Conservation (phyloP, 2,888 invertebrate species). For the Hypercompe scribonia region DNA sequence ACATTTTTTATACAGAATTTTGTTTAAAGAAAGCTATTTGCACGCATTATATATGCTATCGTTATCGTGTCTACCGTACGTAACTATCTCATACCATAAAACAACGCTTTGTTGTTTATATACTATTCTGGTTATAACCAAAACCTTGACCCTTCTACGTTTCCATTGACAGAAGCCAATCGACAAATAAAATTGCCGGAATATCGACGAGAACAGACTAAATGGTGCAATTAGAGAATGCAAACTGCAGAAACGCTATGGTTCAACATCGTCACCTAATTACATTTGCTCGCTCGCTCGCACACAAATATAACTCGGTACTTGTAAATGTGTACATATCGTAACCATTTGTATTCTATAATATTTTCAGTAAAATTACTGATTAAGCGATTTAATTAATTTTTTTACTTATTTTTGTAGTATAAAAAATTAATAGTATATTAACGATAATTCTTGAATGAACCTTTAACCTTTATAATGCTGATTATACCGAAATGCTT, state of each 20-base stretch:
- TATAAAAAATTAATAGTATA: too few relatives aligned
- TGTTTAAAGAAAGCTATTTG: too few relatives aligned
- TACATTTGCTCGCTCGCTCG: constrained; percentile 54
- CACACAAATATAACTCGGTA: constrained; percentile 58
- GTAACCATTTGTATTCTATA: background rate
- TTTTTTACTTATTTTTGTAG: too few relatives aligned
- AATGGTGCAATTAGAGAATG: constrained; percentile 59
- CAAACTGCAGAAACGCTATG: constrained; percentile 48
- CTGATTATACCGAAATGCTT: too few relatives aligned
- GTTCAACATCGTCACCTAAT: constrained; percentile 53
- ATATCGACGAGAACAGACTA: constrained; percentile 46
- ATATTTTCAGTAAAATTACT: background rate
- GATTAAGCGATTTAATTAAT: background rate
- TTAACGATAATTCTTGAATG: too few relatives aligned
- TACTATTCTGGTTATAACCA: background rate
- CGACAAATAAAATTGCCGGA: constrained; percentile 42
- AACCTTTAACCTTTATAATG: too few relatives aligned
- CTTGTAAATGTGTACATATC: constrained; percentile 27
- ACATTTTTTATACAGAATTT: too few relatives aligned
- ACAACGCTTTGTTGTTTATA: background rate
- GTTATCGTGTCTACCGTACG: background rate
- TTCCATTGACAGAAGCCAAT: constrained; percentile 30
- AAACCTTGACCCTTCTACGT: background rate
- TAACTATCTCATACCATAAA: background rate
- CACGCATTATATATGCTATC: too few relatives aligned